These are phyloP conservation scores for Mythimna vitellina DNA, from an alignment of 2,888 invertebrate species.

Conservation along the genomic window DNA sequence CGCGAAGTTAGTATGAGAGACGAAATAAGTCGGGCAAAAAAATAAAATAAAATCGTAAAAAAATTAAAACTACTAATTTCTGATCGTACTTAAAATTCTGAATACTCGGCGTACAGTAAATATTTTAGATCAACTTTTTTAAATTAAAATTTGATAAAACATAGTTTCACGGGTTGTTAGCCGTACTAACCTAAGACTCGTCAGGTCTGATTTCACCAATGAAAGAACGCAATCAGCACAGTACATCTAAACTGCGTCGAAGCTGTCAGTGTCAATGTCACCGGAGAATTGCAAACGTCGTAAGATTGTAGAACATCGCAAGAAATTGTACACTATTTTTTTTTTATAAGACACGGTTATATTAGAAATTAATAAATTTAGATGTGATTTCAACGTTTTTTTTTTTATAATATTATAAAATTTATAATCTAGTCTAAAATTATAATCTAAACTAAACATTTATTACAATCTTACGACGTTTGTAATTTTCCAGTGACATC, in stretches of 20 bases:
- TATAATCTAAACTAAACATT: too few relatives aligned
- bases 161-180: slow-evolving; percentile 30
- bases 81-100: slow-evolving; percentile 27
- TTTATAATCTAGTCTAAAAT: too few relatives aligned
- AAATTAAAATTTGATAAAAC: slow-evolving; percentile 39
- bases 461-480: too few relatives aligned
- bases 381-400: too few relatives aligned
- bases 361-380: too few relatives aligned
- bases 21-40: slow-evolving; percentile 27
- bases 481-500: too few relatives aligned
- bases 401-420: too few relatives aligned
- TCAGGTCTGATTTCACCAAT: background rate
- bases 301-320: too few relatives aligned
- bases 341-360: too few relatives aligned
- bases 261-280: background rate
- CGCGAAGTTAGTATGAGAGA: slow-evolving; percentile 52
- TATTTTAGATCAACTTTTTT: slow-evolving; percentile 42
- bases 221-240: background rate
- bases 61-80: slow-evolving; percentile 18
- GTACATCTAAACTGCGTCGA: background rate
- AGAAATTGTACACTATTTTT: too few relatives aligned
- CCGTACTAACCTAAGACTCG: slow-evolving; percentile 40
- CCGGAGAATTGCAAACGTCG: too few relatives aligned
- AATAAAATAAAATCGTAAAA: slow-evolving; percentile 32
- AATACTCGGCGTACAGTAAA: slow-evolving; percentile 26